Conservation (phyloP, 2,113 vertebrate genomes). For the Gobiocypris rarus region DNA sequence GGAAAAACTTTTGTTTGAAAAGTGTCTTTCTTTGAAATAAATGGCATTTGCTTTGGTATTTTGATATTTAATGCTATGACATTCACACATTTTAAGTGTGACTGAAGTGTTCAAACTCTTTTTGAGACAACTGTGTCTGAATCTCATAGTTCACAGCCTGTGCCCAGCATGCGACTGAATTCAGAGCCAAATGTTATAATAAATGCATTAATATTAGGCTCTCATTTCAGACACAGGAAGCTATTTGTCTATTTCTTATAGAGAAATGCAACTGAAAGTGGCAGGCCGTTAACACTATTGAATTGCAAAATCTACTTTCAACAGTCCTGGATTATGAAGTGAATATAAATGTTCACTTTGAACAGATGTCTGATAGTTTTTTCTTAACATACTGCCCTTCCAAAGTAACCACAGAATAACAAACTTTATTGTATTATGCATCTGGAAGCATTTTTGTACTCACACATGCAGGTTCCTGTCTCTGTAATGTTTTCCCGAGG, state of each 20-base stretch:
- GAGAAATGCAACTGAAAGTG: neutral
- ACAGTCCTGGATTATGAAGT: neutral
- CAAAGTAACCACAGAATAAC: neutral
- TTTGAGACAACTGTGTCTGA: neutral
- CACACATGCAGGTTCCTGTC: neutral
- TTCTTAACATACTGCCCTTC: neutral
- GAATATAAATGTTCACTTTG: neutral
- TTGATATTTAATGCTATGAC: neutral
- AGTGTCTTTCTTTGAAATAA: neutral
- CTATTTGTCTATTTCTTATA: neutral
- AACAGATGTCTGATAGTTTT: neutral
- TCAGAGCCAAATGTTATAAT: neutral
- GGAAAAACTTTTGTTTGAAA: neutral
- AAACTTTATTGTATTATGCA: slow-evolving; percentile 2
- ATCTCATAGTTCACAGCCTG: slow-evolving; percentile 1
- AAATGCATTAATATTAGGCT: slow-evolving; percentile 5
- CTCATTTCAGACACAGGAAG: neutral
- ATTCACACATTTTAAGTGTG: neutral
- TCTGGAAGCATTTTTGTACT: slow-evolving; percentile 4
- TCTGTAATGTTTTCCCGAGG: slow-evolving; percentile 19
- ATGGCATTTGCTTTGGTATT: neutral
- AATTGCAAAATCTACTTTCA: slow-evolving; percentile 1
- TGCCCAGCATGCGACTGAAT: neutral
- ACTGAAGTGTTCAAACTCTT: neutral
- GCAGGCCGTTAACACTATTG: neutral